A percentile compares a stretch with the other conserved stretches of the same genome.
These are phyloP conservation scores for Semaprochilodus insignis DNA, from an alignment of 2,797 vertebrate species.

Conservation along the genomic window DNA sequence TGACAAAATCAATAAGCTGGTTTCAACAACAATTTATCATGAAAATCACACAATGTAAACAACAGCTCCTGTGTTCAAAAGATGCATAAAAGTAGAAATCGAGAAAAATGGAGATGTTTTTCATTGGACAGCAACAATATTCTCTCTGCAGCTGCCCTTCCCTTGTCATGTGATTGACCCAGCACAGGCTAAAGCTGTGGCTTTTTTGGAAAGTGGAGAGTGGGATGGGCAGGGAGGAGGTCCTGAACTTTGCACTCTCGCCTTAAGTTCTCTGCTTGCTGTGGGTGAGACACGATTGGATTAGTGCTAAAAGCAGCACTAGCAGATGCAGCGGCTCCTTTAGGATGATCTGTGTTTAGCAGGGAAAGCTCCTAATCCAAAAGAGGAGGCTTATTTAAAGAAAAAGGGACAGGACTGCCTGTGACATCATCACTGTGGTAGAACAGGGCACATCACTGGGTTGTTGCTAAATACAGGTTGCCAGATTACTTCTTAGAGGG, in stretches of 20 bases:
- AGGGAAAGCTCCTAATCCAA: constrained; percentile 58
- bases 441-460: background rate
- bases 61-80: no score
- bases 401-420: constrained; percentile 13
- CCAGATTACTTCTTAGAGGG: background rate
- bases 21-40: no score
- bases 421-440: background rate
- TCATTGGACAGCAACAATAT: background rate
- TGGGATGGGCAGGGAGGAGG: background rate
- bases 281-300: constrained; percentile 66
- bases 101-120: no score
- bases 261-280: constrained; percentile 51
- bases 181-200: background rate
- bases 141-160: background rate
- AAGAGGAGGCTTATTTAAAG: constrained; percentile 55
- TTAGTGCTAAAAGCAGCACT: constrained; percentile 69
- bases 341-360: constrained; percentile 69
- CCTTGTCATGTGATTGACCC: constrained; percentile 19
- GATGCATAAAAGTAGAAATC: no score
- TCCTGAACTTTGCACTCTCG: constrained; percentile 38
- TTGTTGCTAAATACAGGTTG: constrained; percentile 9
- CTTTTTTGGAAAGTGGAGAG: background rate
- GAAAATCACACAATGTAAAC: no score
- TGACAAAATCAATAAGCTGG: no score
- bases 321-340: constrained; percentile 67